A percentile compares a stretch with the other conserved stretches of the same genome.
Conservation (phyloP, 2,113 vertebrate species). For the Psephotus haematonotus region DNA sequence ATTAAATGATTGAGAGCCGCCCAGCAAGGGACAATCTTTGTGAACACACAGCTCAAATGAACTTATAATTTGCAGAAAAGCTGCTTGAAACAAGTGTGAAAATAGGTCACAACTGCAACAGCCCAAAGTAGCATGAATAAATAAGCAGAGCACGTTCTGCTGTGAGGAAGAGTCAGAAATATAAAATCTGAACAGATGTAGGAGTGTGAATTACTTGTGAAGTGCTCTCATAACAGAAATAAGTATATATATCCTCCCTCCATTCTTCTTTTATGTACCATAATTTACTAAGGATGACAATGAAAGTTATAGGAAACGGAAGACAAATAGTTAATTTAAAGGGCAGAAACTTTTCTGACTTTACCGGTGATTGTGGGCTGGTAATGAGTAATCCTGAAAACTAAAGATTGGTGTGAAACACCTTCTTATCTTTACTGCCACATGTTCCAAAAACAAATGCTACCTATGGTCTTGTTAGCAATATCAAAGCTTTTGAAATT, state of each 20-base stretch:
- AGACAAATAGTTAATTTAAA: background rate
- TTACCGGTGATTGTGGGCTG: background rate
- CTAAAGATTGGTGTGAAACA: background rate
- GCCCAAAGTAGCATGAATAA: background rate
- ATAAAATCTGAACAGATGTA: background rate
- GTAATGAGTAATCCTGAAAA: background rate
- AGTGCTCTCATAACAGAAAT: background rate
- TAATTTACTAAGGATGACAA: background rate
- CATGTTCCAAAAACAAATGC: constrained; percentile 19
- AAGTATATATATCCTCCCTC: background rate
- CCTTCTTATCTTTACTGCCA: constrained; percentile 12
- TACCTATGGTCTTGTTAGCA: constrained; percentile 14
- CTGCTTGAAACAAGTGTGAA: background rate
- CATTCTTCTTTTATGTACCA: background rate
- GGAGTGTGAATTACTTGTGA: background rate
- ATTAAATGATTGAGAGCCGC: background rate
- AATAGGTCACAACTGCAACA: background rate
- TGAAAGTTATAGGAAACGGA: background rate
- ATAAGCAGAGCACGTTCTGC: background rate
- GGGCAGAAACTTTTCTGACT: background rate
- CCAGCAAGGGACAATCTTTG: background rate
- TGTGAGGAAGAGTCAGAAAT: background rate
- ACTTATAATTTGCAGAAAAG: background rate
- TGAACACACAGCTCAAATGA: background rate
- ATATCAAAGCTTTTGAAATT: constrained; percentile 40